A percentile compares a stretch with the other conserved stretches of the same genome.
These are phyloP conservation scores for Drosophila suzukii DNA, from an alignment of 1,140 invertebrate genomes.

Conservation along the genomic window DNA sequence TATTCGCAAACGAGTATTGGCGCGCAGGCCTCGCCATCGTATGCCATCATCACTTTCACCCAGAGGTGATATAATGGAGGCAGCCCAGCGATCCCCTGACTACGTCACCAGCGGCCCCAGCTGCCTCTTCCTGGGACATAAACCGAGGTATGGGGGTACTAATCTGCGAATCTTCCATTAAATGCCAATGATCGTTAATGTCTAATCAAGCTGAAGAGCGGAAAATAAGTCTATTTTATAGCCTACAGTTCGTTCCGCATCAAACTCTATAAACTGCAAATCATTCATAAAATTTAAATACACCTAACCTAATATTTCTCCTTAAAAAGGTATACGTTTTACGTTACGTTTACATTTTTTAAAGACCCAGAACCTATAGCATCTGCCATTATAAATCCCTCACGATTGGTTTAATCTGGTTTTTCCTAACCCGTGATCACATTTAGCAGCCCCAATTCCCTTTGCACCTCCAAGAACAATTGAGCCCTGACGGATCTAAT, in stretches of 20 bases:
- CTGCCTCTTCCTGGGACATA: conserved; percentile 6
- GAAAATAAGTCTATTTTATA: no score
- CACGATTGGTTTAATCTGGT: neutral
- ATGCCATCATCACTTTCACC: conserved; percentile 82
- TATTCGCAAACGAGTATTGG: conserved; percentile 66
- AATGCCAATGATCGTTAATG: neutral
- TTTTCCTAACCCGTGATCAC: conserved; percentile 48
- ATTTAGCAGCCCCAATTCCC: conserved; percentile 45
- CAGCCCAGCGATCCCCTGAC: conserved; percentile 42
- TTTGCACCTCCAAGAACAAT: conserved; percentile 37
- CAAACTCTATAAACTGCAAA: neutral
- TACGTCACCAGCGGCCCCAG: conserved; percentile 37
- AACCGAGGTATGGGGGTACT: neutral
- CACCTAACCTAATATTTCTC: neutral
- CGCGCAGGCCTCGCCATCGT: conserved; percentile 36
- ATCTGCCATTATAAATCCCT: neutral
- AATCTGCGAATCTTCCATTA: neutral
- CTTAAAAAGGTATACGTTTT: no score
- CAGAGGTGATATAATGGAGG: conserved; percentile 79
- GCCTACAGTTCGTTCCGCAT: neutral
- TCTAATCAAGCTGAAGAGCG: neutral
- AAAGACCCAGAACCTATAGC: no score
- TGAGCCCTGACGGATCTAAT: conserved; percentile 12
- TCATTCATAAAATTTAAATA: neutral
- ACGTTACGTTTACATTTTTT: no score